These are phyloP conservation scores for Heterotis niloticus DNA, from an alignment of 2,113 vertebrate genomes.

Conservation along the genomic window DNA sequence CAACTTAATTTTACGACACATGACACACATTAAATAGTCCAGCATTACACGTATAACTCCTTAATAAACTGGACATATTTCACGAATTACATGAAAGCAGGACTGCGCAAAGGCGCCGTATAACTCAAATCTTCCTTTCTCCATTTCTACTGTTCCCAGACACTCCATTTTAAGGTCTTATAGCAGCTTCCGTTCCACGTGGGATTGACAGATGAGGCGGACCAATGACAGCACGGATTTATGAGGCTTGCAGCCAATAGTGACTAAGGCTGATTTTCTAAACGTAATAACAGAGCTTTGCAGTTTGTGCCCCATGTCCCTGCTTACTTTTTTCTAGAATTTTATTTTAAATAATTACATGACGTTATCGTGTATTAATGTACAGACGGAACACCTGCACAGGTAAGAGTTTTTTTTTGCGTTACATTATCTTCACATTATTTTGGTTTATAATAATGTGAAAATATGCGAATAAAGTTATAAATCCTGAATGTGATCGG, in stretches of 20 bases:
- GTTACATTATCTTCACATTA: neutral
- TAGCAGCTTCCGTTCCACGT: neutral
- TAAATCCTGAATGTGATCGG: neutral
- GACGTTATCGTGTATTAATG: slow-evolving; percentile 10
- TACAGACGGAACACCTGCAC: slow-evolving; percentile 1
- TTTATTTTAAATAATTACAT: slow-evolving; percentile 1
- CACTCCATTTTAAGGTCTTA: neutral
- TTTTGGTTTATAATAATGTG: neutral
- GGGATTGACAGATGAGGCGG: neutral
- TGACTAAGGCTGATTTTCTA: neutral
- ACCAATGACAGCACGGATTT: neutral
- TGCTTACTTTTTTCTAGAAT: slow-evolving; percentile 10
- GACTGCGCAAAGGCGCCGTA: no score
- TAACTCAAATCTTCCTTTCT: no score
- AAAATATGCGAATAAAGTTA: neutral
- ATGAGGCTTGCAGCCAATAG: slow-evolving; percentile 8
- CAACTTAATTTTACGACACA: no score
- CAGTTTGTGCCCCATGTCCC: slow-evolving; percentile 9
- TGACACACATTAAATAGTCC: no score
- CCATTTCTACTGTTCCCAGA: neutral
- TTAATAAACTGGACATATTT: no score
- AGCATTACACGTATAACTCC: no score
- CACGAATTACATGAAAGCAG: no score
- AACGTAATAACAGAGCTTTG: neutral
- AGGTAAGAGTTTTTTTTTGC: slow-evolving; percentile 15